Conservation (phyloP, 2,888 invertebrate genomes). For the Drymonia ruficornis region DNA sequence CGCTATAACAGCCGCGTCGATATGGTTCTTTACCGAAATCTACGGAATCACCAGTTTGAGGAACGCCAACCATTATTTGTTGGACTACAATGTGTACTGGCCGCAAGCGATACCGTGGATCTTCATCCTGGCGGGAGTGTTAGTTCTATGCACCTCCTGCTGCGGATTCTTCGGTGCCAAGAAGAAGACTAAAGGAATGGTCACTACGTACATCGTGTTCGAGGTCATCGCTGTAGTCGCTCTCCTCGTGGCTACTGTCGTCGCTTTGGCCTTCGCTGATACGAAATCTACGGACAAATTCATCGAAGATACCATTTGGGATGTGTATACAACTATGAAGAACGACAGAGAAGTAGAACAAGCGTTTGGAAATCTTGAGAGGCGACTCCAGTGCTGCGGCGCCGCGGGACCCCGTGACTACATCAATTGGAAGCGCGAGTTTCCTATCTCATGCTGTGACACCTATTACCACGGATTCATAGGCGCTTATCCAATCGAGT, state of each 20-base stretch:
- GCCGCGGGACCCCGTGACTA: conserved; percentile 73
- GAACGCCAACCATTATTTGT: conserved; percentile 69
- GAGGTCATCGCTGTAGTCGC: conserved; percentile 54
- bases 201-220: conserved; percentile 56
- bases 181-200: conserved; percentile 55
- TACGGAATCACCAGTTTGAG: conserved; percentile 60
- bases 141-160: conserved; percentile 60
- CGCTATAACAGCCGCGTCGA: conserved; percentile 55
- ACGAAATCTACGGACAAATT: conserved; percentile 64
- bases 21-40: conserved; percentile 72
- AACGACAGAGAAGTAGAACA: conserved; percentile 51
- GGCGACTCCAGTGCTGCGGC: conserved; percentile 73
- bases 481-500: conserved; percentile 63
- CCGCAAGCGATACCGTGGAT: conserved; percentile 77
- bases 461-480: conserved; percentile 70
- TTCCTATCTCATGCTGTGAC: conserved; percentile 75
- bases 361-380: conserved; percentile 64
- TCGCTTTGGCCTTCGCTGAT: conserved; percentile 68
- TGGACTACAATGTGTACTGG: conserved; percentile 77
- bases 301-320: conserved; percentile 73
- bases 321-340: conserved; percentile 66
- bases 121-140: conserved; percentile 63
- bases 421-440: conserved; percentile 66
- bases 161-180: conserved; percentile 68
- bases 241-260: conserved; percentile 52